Evolutionary conservation across 2,888 invertebrate species (phyloP).

Genomic region (Megastigmus dorsalis): DNA sequence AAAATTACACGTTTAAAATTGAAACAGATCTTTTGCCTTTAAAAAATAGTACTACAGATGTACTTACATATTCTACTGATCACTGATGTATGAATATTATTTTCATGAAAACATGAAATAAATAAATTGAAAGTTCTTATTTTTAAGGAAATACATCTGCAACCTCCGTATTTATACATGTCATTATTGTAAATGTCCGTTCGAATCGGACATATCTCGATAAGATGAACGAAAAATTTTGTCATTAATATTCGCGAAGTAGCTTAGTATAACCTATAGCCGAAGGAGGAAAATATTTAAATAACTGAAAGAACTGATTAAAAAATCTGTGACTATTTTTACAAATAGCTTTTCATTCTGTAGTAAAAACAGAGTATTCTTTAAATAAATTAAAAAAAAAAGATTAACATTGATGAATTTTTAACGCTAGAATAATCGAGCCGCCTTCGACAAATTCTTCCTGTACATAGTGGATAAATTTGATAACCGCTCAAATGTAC

Average conservation of each 20-base stretch:
- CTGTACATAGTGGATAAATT: conserved; percentile 39
- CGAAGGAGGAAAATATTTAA: conserved; percentile 32
- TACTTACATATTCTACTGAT: not conserved
- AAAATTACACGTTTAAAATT: no score
- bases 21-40: no score
- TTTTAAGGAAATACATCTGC: not conserved
- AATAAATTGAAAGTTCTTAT: not conserved
- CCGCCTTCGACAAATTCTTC: conserved; percentile 20
- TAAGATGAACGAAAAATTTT: not conserved
- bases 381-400: conserved; percentile 31
- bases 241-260: not conserved
- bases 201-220: conserved; percentile 3
- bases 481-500: conserved; percentile 25
- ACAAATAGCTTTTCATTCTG: conserved; percentile 33
- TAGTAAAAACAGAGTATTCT: conserved; percentile 15
- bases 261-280: conserved; percentile 9
- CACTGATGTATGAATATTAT: not conserved
- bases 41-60: no score
- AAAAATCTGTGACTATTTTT: conserved; percentile 42
- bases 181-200: conserved; percentile 23
- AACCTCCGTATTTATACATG: not conserved
- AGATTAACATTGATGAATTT: conserved; percentile 21
- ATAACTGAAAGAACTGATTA: conserved; percentile 44
- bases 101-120: not conserved
- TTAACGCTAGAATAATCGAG: conserved; percentile 26